Base-by-base conservation (phyloP, 2,888 invertebrate species). In the Philereme vetulata region DNA sequence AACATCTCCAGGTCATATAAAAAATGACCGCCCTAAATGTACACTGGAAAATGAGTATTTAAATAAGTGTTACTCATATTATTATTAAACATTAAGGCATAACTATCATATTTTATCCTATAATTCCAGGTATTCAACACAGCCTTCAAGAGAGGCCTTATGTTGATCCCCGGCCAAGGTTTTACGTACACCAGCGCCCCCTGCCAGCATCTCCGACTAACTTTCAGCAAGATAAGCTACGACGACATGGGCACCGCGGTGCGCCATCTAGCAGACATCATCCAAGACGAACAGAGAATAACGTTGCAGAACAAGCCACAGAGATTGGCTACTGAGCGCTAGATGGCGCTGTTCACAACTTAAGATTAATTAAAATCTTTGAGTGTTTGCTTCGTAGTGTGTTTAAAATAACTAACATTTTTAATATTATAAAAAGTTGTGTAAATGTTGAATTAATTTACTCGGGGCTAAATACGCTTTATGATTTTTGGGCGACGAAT, bases 161-260 rank as follows among this genome's bases (percentile, higher is more conserved):
- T 95, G 76, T 85, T 96, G 67, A 93, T 95, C 0, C 97, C 97
- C 0, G 97, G 97, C 0, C 95, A 95, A 63, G 95, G 95, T 0
- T 97, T 96, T 80, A 93, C 93, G 82, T 93, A 93, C 52, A 94
- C 92, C 0, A 84, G 85, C 43, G 88, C 93, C 61, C 94, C 95
- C 8, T 95, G 94, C 70, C 94, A 94, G 48, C 95, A 95, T 77
- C 84, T 97, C 52, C 87, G 97, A 52, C 93, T 95, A 42, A 94
- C 96, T 0, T 97, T 94, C 78, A 95, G 96, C 52, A 93, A 95
- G 73, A 94, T 95, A 9, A 80, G 93, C 0, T 88, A 93, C 33
- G 93, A 93, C 64, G 94, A 96, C 66, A 96, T 96, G 86, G 93
- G 95, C 59, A 79, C 85, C 65, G 95, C 95, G 0, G 89, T 94